A percentile compares a stretch with the other conserved stretches of the same genome.
These are phyloP conservation scores for Tachyglossus aculeatus DNA, from an alignment of 2,797 vertebrate genomes.

Conservation along the genomic window DNA sequence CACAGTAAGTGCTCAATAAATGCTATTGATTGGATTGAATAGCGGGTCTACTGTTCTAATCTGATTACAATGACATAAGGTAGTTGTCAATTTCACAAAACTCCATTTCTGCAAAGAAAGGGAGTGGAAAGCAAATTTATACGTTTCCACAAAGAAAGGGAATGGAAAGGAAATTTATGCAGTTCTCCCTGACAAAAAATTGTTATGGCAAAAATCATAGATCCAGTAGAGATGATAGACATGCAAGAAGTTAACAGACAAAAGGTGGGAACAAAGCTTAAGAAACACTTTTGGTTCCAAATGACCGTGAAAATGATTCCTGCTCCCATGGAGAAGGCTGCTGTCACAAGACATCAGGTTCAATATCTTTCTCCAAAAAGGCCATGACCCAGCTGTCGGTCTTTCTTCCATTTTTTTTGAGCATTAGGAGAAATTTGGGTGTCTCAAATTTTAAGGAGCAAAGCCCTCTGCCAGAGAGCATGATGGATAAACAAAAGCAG, in stretches of 20 bases:
- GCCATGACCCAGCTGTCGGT: conserved; percentile 13
- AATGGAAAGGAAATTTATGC: neutral
- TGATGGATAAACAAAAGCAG: no score
- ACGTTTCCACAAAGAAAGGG: neutral
- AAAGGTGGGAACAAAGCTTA: neutral
- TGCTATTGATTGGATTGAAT: no score
- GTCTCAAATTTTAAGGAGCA: conserved; percentile 25
- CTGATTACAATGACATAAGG: no score
- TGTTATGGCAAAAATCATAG: neutral
- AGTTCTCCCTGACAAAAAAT: neutral
- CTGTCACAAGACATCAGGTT: conserved; percentile 17
- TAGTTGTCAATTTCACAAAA: neutral
- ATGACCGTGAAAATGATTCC: neutral
- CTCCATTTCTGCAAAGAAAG: neutral
- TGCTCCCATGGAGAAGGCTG: conserved; percentile 18
- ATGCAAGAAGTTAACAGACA: neutral
- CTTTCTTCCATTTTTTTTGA: conserved; percentile 17
- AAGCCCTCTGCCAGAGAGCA: no score
- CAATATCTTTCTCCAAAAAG: conserved; percentile 1
- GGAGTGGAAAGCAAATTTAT: neutral
- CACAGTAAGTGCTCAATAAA: no score
- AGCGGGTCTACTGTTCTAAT: no score
- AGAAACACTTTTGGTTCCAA: conserved; percentile 12
- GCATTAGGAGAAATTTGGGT: neutral
- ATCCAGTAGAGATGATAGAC: neutral